phyloP scores from a whole-genome alignment of 2,113 vertebrate genomes.

The Psilopogon haemacephalus region DNA sequence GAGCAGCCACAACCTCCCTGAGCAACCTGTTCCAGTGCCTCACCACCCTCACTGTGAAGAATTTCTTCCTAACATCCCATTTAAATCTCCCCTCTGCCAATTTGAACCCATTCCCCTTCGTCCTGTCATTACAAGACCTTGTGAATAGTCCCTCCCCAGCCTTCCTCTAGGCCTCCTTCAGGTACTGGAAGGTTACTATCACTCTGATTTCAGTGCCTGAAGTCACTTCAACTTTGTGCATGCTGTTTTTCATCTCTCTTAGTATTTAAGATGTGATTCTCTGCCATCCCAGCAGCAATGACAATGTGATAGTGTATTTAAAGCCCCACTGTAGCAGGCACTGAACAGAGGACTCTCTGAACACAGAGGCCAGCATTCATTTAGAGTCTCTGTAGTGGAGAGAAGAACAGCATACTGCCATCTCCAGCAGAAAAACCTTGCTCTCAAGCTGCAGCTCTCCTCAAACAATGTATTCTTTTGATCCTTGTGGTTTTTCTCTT shows the following conservation, averaged over 20 bases:
- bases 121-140: too few species aligned
- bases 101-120: too few species aligned
- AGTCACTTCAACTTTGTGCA: background rate
- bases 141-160: too few species aligned
- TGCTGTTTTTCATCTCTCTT: background rate
- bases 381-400: background rate
- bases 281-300: background rate
- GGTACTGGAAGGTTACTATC: too few species aligned
- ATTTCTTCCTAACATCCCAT: too few species aligned
- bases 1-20: too few species aligned
- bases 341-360: background rate
- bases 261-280: background rate
- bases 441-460: background rate
- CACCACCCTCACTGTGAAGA: too few species aligned
- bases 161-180: too few species aligned
- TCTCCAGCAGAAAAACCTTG: background rate
- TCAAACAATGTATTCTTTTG: background rate
- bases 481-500: background rate
- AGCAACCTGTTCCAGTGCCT: too few species aligned
- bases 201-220: background rate
- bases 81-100: too few species aligned
- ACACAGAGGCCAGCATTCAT: background rate
- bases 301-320: background rate
- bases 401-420: background rate
- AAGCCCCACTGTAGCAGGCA: background rate